Conservation (phyloP, 2,797 vertebrate species). For the Aldrovandia affinis region DNA sequence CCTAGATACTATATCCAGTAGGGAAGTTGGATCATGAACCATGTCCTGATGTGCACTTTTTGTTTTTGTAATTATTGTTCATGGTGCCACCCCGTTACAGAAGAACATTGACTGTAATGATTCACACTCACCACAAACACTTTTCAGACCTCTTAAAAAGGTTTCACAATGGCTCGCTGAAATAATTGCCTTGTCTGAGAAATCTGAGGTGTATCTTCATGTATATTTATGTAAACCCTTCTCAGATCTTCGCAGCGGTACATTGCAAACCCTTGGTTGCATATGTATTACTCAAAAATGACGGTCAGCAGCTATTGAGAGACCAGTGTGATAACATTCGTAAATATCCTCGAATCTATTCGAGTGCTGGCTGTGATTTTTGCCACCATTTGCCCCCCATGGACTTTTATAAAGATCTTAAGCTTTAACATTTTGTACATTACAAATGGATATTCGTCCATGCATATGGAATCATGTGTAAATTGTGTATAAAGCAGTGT, state of each 20-base stretch:
- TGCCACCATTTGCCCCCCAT: background rate
- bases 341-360: background rate
- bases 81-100: background rate
- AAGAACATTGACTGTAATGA: background rate
- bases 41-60: no score
- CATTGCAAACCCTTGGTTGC: no score
- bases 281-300: no score
- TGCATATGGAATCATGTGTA: background rate
- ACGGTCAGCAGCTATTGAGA: no score
- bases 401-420: background rate
- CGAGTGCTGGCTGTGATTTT: background rate
- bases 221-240: no score
- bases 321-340: no score
- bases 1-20: background rate
- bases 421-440: background rate
- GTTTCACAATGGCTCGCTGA: no score
- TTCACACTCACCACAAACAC: background rate
- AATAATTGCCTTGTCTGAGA: no score
- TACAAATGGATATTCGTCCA: no score
- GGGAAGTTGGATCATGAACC: background rate
- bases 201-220: no score
- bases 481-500: background rate
- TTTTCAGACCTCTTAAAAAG: no score
- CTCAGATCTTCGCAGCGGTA: no score
- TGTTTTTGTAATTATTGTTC: background rate